Base-by-base conservation (phyloP, 2,113 vertebrate species). In the Misgurnus mizolepis region DNA sequence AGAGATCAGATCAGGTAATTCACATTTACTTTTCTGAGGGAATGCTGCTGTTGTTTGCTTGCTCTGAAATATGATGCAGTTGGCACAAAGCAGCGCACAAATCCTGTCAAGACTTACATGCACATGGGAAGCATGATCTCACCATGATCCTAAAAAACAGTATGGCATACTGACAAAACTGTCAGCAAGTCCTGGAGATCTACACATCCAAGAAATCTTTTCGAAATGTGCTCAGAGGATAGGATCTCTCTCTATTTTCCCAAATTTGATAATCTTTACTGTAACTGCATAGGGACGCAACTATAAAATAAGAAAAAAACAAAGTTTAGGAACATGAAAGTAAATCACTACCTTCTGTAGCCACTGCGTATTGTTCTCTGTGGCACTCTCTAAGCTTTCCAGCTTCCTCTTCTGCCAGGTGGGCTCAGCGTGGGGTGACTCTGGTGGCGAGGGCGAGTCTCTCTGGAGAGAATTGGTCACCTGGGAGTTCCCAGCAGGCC, bases 351-450 rank as follows among this genome's bases (percentile, higher is more conserved):
- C 34, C 83, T 91, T 95, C 78, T 92, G 93, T 66, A 95, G 86
- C 94, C 94, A 95, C 82, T 91, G 90, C 2, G 94, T 95, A 86
- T 95, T 95, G 82, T 95, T 95, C 89, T 95, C 93, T 83, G 90
- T 90, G 65, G 91, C 87, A 55, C 81, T 93, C 81, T 95, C 92
- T 71, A 95, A 88, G 67, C 84, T 91, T 66, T 93, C 91, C 66
- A 95, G 86, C 76, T 93, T 93, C 83, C 84, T 91, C 67, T 88
- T 88, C 72, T 93, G 88, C 93, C 90, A 90, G 45, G 90, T 86
- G 82, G 88, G 83, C 67, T 91, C 88, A 6, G 85, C 83, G 0
- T 86, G 84, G 47, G 70, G 68, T 0, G 82, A 40, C n/a, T 87
- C 80, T 0, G 78, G 69, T 6, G 85, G 85, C 0, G 87, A 86